Conservation (phyloP, 2,888 invertebrate genomes). For the Rhamnusium bicolor region DNA sequence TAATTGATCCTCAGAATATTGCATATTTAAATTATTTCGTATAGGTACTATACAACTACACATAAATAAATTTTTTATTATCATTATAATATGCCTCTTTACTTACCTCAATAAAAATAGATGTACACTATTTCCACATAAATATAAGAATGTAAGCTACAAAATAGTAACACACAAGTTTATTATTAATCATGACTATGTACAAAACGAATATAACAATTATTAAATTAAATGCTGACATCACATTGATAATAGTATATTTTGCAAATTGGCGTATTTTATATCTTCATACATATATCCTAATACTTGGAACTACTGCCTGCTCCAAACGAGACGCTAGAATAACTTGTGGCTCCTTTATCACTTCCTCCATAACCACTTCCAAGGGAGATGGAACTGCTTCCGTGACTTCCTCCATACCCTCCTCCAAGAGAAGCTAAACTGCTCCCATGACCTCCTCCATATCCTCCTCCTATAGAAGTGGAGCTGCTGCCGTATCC, state of each 20-base stretch:
- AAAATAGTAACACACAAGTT: not conserved
- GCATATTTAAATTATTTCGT: too few species aligned
- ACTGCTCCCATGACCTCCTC: not conserved
- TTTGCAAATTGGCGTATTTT: not conserved
- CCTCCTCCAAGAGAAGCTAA: constrained; percentile 11
- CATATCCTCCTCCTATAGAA: not conserved
- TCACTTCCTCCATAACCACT: too few species aligned
- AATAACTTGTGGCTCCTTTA: too few species aligned
- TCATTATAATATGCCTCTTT: too few species aligned
- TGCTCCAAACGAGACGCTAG: not conserved
- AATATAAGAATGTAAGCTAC: not conserved
- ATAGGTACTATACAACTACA: too few species aligned
- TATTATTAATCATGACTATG: not conserved
- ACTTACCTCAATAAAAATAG: too few species aligned
- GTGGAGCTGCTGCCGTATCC: not conserved
- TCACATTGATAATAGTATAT: not conserved
- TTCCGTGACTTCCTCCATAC: not conserved
- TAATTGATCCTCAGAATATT: too few species aligned
- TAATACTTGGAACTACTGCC: constrained; percentile 18
- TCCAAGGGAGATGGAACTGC: too few species aligned
- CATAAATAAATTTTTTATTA: too few species aligned
- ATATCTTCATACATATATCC: not conserved
- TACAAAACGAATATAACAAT: not conserved
- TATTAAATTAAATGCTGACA: not conserved
- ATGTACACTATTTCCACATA: too few species aligned